Base-by-base conservation (phyloP, 1,140 invertebrate species). In the Zophobas atratus region DNA sequence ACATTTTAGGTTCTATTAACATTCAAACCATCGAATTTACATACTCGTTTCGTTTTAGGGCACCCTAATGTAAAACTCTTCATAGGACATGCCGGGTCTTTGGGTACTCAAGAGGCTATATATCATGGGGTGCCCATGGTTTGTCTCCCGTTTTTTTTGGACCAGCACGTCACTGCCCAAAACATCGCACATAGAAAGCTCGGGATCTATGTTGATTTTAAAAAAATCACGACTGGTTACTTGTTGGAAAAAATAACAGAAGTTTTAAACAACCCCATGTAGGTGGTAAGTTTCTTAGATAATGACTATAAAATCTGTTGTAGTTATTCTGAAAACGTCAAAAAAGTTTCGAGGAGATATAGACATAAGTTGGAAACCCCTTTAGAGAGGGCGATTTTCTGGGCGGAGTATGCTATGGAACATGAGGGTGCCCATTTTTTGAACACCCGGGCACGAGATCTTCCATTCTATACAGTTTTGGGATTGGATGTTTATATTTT, bases 361-460 rank as follows among this genome's bases (percentile, higher is more conserved):
- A 84, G 88, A 53, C 91, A 92, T 82, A 90, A 91, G 78, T 89
- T 88, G 48, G 88, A 90, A 71, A 87, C 88, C n/a, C 90, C 91
- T 0, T 75, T 92, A 39, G 89, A 92, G 49, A 88, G 88, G 60
- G 91, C 90, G 0, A 86, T 92, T 5, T 92, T 91, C 82, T 92
- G 91, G 91, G 90, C 89, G 0, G 91, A 92, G 84, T 92, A 92
- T 76, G 90, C 92, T 1, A 85, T 92, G 1, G 86, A 90, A 48
- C 90, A 92, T 78, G 90, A 90, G 81, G 72, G 72, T n/a, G 55
- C 72, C 0, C 32, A 75, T n/a, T 75, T 75, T 43, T 43, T 75
- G 41, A 48, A 41, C n/a, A 75, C 8, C 1, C 55, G 36, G 46
- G 53, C 55, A n/a, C 41, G 72, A 57, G 55, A 75, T 46, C 33